Conservation (phyloP, 30 jellyfish, hydroid and myxozoan species). For the Cassiopea andromeda region DNA sequence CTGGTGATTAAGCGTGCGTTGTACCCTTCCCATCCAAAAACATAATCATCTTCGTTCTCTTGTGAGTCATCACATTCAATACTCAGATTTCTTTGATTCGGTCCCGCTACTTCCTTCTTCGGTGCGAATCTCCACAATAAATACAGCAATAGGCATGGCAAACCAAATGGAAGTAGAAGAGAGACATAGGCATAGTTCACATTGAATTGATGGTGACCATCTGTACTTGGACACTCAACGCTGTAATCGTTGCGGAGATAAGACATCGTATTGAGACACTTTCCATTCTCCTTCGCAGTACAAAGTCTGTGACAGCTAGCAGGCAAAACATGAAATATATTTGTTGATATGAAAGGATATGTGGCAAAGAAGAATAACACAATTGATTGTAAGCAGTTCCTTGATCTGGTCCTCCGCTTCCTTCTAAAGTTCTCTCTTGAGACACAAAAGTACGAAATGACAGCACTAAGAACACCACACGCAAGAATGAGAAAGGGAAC, state of each 20-base stretch:
- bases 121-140: slow-evolving; percentile 22
- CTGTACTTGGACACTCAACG: slow-evolving; percentile 27
- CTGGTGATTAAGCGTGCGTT: not conserved
- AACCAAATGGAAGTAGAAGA: slow-evolving; percentile 55
- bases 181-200: not conserved
- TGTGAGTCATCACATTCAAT: not conserved
- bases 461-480: not conserved
- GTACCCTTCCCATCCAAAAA: not conserved
- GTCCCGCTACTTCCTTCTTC: not conserved
- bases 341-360: no score
- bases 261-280: slow-evolving; percentile 37
- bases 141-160: slow-evolving; percentile 40
- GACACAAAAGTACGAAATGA: not conserved
- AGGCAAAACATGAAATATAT: slow-evolving; percentile 1
- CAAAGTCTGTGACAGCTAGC: slow-evolving; percentile 56
- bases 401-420: not conserved
- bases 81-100: not conserved
- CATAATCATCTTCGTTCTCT: not conserved
- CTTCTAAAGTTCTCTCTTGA: not conserved
- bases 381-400: slow-evolving; percentile 31
- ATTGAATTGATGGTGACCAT: not conserved
- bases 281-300: not conserved
- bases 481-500: slow-evolving; percentile 22
- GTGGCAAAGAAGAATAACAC: not conserved
- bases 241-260: slow-evolving; percentile 67